Evolutionary conservation across 2,888 invertebrate genomes (phyloP).

Genomic region (Drosophila robusta): DNA sequence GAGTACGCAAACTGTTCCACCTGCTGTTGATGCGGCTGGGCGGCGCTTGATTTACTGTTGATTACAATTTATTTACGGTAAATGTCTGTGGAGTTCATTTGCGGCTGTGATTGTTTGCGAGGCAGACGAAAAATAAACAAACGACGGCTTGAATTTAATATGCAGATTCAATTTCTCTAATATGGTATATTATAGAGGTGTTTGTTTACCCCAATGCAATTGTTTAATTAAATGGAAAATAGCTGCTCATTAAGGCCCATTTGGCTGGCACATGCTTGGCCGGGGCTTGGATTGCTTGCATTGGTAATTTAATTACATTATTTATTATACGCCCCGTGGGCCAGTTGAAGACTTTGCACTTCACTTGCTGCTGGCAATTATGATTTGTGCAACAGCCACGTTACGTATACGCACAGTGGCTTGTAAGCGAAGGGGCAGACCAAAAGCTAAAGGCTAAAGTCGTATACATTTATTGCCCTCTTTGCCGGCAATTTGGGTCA

Average conservation of each 20-base stretch:
- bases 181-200: constrained; percentile 45
- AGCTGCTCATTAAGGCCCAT: constrained; percentile 42
- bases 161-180: constrained; percentile 48
- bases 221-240: constrained; percentile 75
- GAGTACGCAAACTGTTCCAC: constrained; percentile 17
- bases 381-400: constrained; percentile 43
- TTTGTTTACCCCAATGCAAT: constrained; percentile 54
- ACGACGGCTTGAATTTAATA: constrained; percentile 29
- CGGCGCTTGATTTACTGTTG: constrained; percentile 71
- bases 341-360: constrained; percentile 40
- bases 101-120: constrained; percentile 21
- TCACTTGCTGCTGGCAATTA: constrained; percentile 56
- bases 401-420: constrained; percentile 66
- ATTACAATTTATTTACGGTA: constrained; percentile 69
- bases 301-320: constrained; percentile 72
- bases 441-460: constrained; percentile 2
- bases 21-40: constrained; percentile 57
- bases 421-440: constrained; percentile 28
- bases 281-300: constrained; percentile 41
- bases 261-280: constrained; percentile 18
- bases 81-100: constrained; percentile 41
- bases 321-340: constrained; percentile 51
- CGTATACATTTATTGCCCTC: constrained; percentile 25
- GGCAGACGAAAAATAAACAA: constrained; percentile 37
- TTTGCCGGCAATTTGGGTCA: constrained; percentile 68